Evolutionary conservation across 2,888 invertebrate genomes (phyloP), one percentile per base, ranked within the genome.

Genomic region (Panopea generosa): DNA sequence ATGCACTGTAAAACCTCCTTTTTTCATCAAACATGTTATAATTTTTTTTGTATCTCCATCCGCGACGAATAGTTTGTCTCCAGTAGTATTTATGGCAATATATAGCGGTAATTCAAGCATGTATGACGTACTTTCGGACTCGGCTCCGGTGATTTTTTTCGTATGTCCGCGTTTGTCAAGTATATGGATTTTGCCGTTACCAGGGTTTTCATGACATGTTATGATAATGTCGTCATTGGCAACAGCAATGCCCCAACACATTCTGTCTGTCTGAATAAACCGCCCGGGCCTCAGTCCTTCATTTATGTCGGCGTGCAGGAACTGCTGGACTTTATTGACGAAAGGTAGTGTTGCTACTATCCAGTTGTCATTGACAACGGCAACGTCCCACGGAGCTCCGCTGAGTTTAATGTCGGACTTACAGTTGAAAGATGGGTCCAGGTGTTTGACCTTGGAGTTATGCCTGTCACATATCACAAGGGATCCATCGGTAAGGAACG

Each of bases 181-280:
- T 24, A 77, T 67, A 38, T 68, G 53, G 14, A 77, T 62, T 56
- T 63, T 68, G 7, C 77, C 77, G 24, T 73, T 65, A 20, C 77
- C 77, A 11, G 77, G 77, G 40, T 77, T 77, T 27, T 77, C 77
- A 29, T 77, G 77, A 29, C 68, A 72, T 0, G 69, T 68, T 20
- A 72, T 52, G 14, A 77, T 16, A 2, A 77, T 63, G n/a, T 77
- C 72, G 1, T 65, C 65, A 0, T 60, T 55, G 11, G 60, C 45
- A 2, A 72, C 60, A 6, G 77, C 72, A 16, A 77, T 50, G 4
- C 77, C 77, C 77, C 77, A 77, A 33, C 77, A 77, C 77, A 77
- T 77, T 20, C 61, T 62, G 2, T 77, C 77, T 22, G 72, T 77
- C 61, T 77, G 65, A 16, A 77, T 77, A 18, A 63, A 47, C 2